Evolutionary conservation across 1,140 invertebrate species (phyloP).

Genomic region (Drosophila auraria): DNA sequence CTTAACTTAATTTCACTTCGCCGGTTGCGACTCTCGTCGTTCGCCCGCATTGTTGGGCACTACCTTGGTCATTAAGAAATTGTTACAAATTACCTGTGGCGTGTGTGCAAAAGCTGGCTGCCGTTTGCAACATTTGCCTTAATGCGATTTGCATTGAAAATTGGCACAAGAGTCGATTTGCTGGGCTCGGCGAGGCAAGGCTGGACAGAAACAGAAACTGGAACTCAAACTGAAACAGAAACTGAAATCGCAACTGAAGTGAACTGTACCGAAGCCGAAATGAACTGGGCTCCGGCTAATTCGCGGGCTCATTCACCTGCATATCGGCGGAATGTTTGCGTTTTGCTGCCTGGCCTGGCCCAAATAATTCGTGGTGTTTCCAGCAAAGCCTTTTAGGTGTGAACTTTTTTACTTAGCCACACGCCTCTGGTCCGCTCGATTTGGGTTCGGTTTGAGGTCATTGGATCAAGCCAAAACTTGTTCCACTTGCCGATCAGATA

Average conservation of each 20-base stretch:
- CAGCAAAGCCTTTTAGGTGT: conserved; percentile 52
- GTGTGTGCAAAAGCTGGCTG: conserved; percentile 48
- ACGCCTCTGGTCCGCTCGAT: conserved; percentile 11
- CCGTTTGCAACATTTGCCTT: conserved; percentile 66
- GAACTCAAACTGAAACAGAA: conserved; percentile 23
- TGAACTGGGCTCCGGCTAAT: conserved; percentile 31
- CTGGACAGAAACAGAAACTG: conserved; percentile 11
- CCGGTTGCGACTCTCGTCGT: conserved; percentile 10
- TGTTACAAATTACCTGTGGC: conserved; percentile 62
- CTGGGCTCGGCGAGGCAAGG: conserved; percentile 48
- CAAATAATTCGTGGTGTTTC: conserved; percentile 30
- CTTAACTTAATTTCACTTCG: conserved; percentile 39
- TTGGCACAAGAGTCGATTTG: conserved; percentile 65
- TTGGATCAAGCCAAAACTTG: conserved; percentile 41
- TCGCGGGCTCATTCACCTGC: conserved; percentile 47
- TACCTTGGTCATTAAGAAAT: conserved; percentile 58
- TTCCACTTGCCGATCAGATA: conserved; percentile 31
- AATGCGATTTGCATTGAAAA: conserved; percentile 68
- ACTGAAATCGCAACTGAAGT: conserved; percentile 34
- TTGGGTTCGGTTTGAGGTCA: conserved; percentile 53
- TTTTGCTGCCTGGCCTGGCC: conserved; percentile 29
- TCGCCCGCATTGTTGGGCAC: conserved; percentile 20
- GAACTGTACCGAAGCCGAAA: conserved; percentile 14
- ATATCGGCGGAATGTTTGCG: conserved; percentile 35
- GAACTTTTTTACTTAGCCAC: conserved; percentile 47